Percentiles rank a stretch among this genome's conserved stretches.
Evolutionary conservation across 2,113 vertebrate species (phyloP).

Genomic region (Notothenia coriiceps): DNA sequence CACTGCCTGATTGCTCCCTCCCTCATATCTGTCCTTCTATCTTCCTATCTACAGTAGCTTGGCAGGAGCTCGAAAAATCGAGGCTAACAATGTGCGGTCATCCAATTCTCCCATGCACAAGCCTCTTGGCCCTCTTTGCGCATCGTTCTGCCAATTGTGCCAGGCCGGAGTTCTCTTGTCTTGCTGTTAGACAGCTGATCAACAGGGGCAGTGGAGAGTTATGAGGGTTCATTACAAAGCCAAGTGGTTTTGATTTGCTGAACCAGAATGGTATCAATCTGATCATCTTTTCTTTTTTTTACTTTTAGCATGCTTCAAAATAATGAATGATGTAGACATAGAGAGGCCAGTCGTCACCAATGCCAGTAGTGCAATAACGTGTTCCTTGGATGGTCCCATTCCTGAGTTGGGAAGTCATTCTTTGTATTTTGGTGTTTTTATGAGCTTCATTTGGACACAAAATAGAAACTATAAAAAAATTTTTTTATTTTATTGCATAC

Average conservation of each 20-base stretch:
- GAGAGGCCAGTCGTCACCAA: too few species aligned
- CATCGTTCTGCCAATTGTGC: constrained; percentile 61
- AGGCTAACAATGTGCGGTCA: constrained; percentile 67
- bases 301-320: constrained; percentile 10
- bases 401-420: too few species aligned
- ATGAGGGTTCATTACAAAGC: constrained; percentile 58
- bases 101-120: constrained; percentile 73
- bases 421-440: too few species aligned
- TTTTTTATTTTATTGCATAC: too few species aligned
- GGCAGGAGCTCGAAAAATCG: constrained; percentile 52
- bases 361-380: too few species aligned
- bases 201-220: constrained; percentile 62
- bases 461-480: too few species aligned
- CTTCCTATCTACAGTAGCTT: constrained; percentile 50
- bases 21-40: constrained; percentile 43
- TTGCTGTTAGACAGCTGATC: constrained; percentile 57
- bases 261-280: constrained; percentile 16
- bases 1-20: constrained; percentile 36
- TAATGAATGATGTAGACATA: neutral
- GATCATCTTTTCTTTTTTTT: neutral
- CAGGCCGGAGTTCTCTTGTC: constrained; percentile 65
- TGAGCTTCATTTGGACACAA: too few species aligned
- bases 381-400: too few species aligned
- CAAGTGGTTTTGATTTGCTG: constrained; percentile 49
- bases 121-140: constrained; percentile 62